phyloP scores from a whole-genome alignment of 2,113 vertebrate genomes.

The Ciconia maguari region DNA sequence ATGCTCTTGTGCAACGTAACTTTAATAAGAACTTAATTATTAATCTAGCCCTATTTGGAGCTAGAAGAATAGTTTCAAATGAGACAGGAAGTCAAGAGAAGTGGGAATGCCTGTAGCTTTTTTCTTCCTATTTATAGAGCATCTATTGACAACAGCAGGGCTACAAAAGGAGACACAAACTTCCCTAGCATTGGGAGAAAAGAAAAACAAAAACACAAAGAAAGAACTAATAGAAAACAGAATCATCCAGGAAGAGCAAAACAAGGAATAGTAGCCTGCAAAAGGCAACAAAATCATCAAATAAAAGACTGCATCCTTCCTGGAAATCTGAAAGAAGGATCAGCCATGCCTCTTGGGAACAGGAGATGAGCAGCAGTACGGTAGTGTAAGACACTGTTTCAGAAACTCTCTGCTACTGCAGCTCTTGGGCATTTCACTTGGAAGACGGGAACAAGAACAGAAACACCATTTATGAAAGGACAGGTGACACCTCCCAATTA shows the following conservation, averaged over 20 bases:
- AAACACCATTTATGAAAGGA: not conserved
- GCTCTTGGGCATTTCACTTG: not conserved
- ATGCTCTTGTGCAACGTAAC: not conserved
- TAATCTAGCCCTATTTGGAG: not conserved
- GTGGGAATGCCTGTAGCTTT: not conserved
- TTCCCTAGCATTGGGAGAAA: not conserved
- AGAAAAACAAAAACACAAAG: not conserved
- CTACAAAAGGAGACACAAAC: not conserved
- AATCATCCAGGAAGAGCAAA: not conserved
- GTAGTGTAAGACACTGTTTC: not conserved
- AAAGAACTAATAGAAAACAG: not conserved
- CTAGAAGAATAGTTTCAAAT: not conserved
- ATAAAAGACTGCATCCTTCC: not conserved
- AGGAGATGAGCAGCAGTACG: not conserved
- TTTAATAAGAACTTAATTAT: slow-evolving; percentile 31
- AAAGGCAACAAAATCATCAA: not conserved
- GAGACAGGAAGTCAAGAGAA: not conserved
- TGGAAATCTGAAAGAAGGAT: not conserved
- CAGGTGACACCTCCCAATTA: not conserved
- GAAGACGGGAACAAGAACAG: not conserved
- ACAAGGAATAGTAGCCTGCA: not conserved
- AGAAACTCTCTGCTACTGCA: not conserved
- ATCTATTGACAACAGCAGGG: not conserved
- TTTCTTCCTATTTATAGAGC: not conserved
- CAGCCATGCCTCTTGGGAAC: not conserved